phyloP scores from a whole-genome alignment of 2,113 vertebrate species.

The Chiloscyllium plagiosum region DNA sequence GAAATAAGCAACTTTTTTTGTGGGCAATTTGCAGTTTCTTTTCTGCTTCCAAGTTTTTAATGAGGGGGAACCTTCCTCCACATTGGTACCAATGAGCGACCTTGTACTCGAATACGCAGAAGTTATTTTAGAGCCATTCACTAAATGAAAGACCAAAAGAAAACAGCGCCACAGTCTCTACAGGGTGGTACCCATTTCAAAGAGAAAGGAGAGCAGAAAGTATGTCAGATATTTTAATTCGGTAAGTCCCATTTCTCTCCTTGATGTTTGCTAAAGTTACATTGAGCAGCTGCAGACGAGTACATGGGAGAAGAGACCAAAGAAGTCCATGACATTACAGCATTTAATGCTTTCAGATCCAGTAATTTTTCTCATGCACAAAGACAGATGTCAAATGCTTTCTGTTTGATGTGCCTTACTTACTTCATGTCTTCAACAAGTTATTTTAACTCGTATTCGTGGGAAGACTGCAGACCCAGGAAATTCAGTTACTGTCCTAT shows the following conservation, averaged over 20 bases:
- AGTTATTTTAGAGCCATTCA: background rate
- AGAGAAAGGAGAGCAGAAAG: conserved; percentile 71
- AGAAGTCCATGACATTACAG: conserved; percentile 42
- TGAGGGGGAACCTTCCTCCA: background rate
- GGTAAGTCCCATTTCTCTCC: conserved; percentile 64
- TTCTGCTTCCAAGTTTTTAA: conserved; percentile 6
- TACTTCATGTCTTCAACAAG: conserved; percentile 21
- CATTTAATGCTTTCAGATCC: conserved; percentile 27
- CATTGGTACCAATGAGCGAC: background rate
- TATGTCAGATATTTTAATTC: conserved; percentile 79
- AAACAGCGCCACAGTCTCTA: conserved; percentile 53
- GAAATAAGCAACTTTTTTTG: background rate
- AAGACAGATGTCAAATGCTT: conserved; percentile 27
- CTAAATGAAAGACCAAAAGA: conserved; percentile 34
- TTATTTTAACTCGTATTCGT: conserved; percentile 8
- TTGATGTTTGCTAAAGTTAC: conserved; percentile 81
- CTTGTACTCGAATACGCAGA: background rate
- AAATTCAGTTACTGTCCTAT: background rate
- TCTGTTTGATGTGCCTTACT: conserved; percentile 30
- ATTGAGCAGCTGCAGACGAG: conserved; percentile 67
- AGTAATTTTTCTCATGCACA: conserved; percentile 22
- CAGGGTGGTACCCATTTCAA: conserved; percentile 72
- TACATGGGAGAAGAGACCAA: conserved; percentile 53
- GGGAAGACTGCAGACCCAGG: background rate
- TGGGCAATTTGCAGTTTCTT: background rate